Evolutionary conservation across 2,888 invertebrate species (phyloP), one percentile per base, ranked within the genome.

Genomic region (Oscheius onirici): DNA sequence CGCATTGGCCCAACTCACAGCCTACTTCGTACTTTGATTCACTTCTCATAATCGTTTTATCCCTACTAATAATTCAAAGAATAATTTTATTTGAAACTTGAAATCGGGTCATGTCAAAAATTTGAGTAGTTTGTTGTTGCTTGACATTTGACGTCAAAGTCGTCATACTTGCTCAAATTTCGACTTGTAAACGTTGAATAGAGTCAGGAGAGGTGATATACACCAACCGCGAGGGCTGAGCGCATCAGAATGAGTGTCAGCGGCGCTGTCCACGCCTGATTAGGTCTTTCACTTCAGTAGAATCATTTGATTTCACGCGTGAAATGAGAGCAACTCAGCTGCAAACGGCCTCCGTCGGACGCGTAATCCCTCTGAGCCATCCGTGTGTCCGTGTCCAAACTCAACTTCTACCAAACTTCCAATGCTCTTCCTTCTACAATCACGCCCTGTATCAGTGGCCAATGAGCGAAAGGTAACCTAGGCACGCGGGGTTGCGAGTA

Each of bases 241-340:
- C 61, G 69, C 60, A 51, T 60, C 51, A 61, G 61, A 69, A 51
- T 61, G 52, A 61, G 69, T 69, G 69, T 41, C 60, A 60, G 51
- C 69, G 60, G 41, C 55, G 69, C 41, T 43, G 34, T 26, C 49
- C 72, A 74, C 74, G 74, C 74, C 74, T 74, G 74, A 74, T 74
- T 74, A 74, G 69, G 74, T 74, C 74, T 74, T 71, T 74, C 74
- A 74, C 74, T 74, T 74, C 72, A 74, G 74, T 74, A 72, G 74
- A 74, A 74, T 74, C 74, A 74, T 74, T 74, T 71, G 72, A 74
- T 74, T 74, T 74, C 74, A 74, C 74, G 74, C 72, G 66, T 74
- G 74, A 68, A 58, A 69, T 68, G 74, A 69, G 72, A 60, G 74
- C 69, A 58, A 61, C 61, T 69, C 69, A 61, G 61, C 51, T 60